Base-by-base conservation (phyloP, 2,797 vertebrate species). In the Notolabrus celidotus region DNA sequence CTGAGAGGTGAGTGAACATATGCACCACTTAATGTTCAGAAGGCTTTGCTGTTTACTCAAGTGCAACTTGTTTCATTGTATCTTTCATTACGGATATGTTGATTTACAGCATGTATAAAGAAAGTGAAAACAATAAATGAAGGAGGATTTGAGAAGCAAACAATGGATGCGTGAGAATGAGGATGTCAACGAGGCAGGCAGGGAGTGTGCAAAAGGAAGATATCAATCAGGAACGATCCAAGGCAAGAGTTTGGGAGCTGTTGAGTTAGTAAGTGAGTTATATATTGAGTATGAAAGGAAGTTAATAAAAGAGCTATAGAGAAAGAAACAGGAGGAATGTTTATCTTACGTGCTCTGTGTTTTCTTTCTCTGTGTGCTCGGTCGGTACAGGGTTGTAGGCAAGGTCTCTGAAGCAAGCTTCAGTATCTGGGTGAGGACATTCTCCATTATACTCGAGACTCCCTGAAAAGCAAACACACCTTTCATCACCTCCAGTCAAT, bases 381-480 rank as follows among this genome's bases (percentile, higher is more conserved):
- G 87, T 94, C 89, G 93, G 92, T 88, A 92, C 87, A 89, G 90
- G 92, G 93, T 87, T 91, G 86, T 83, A 89, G 90, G 87, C 89
- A 84, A 88, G 76, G 88, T 92, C 92, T 95, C 95, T 95, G 92
- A 95, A 95, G 91, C 77, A 67, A 93, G 92, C 86, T 95, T 90
- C 89, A 86, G 81, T 94, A 96, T 95, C 94, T 93, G 89, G 92
- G 85, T 93, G 94, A 94, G 92, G 88, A 92, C 90, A 93, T 92
- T 94, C 92, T 88, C 79, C 91, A 89, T 94, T 94, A 90, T 90
- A 92, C 91, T 84, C 82, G 84, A 90, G 89, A 86, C 77, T 78
- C 80, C 93, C 91, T 67, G 74, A 74, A 92, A 91, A 91, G 92
- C 71, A 88, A 73, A 84, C 42, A 65, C 64, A 81, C 47, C 45